Base-by-base conservation (phyloP, 2,888 invertebrate species). In the Tineola bisselliella region DNA sequence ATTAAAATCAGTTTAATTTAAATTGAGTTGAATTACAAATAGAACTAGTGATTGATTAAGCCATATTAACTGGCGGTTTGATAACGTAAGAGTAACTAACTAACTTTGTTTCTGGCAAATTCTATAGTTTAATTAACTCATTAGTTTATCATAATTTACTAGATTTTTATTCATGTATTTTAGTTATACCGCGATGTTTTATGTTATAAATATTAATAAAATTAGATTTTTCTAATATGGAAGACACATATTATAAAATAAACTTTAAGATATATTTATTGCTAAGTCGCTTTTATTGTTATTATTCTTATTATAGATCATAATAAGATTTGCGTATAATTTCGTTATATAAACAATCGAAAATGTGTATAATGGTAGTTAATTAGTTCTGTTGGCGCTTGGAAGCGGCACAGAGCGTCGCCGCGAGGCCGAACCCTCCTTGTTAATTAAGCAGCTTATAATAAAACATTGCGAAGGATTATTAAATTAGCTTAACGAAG, bases 391-490 rank as follows among this genome's bases (percentile, higher is more conserved):
- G 18, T 19, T 18, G 25, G 48, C 17, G 18, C 18, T 5, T 38
- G 15, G 48, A 48, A 48, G 48, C 48, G 48, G 38, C 38, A 38
- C 38, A n/a, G 38, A 48, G 15, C 48, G 48, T 48, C 54, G 54
- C 25, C 19, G 54, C 54, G 54, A 54, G 54, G 19, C 25, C 54
- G 25, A 54, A 54, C 19, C 33, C 58, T 13, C 15, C 58, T 58
- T 58, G 60, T 77, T 79, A 80, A 80, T 80, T 80, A 78, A 77
- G 70, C 73, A 66, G 67, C 68, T 73, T 68, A 70, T 71, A 71
- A 73, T 73, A 71, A 74, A 73, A 73, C 68, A 71, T 69, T 64
- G 67, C 69, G 63, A 68, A 69, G 69, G 69, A 68, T 73, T 68
- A 70, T 74, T 70, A 68, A 72, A 72, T 70, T 69, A 67, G 65